A percentile compares a stretch with the other conserved stretches of the same genome.
Conservation (phyloP, 2,113 vertebrate species). For the Dolichotis patagonum region DNA sequence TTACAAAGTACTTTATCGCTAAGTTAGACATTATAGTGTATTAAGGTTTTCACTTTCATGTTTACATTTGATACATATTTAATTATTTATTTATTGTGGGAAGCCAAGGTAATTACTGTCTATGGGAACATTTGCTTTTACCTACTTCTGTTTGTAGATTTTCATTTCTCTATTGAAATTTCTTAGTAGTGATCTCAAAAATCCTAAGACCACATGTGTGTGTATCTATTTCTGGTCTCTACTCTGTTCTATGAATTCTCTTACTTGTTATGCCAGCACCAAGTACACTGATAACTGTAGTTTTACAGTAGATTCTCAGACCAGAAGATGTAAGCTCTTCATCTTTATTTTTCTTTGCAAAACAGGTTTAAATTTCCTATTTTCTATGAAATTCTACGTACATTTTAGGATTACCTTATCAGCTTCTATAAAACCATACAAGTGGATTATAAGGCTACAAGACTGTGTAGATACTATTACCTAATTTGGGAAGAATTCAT, state of each 20-base stretch:
- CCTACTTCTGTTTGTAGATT: background rate
- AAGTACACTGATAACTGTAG: background rate
- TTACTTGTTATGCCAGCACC: background rate
- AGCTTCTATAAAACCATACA: background rate
- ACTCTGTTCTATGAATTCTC: background rate
- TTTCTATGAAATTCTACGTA: background rate
- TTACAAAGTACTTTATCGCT: no score
- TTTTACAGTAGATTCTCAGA: background rate
- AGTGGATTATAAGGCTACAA: background rate
- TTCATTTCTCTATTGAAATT: background rate
- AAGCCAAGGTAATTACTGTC: background rate
- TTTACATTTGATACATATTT: background rate
- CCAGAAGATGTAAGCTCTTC: background rate
- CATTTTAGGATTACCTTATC: background rate
- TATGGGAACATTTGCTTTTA: background rate
- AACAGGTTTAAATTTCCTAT: background rate
- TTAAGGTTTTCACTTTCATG: constrained; percentile 31
- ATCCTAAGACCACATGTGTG: background rate
- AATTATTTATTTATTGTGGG: background rate
- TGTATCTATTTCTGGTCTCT: background rate
- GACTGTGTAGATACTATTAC: no score
- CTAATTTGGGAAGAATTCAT: constrained; percentile 39
- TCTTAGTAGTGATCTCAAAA: background rate
- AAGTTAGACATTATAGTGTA: background rate
- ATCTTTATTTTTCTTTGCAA: background rate